Evolutionary conservation across 1,140 invertebrate species (phyloP).

Genomic region (Dinothrombium tinctorium): DNA sequence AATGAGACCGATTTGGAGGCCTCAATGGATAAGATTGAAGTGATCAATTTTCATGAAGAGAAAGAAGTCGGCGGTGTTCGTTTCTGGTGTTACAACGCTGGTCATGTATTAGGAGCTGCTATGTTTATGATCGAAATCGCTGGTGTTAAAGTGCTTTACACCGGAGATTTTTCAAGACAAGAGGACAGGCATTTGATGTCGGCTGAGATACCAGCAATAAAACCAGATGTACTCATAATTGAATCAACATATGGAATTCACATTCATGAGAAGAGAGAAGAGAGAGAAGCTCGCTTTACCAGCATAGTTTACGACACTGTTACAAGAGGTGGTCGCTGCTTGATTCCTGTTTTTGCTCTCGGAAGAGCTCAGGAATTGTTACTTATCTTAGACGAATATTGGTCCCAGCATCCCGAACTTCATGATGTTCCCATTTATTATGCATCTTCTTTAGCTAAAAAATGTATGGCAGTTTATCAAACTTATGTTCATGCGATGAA

Average conservation of each 20-base stretch:
- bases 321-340: slow-evolving; percentile 71
- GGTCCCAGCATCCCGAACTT: slow-evolving; percentile 88
- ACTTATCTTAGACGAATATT: slow-evolving; percentile 92
- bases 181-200: slow-evolving; percentile 98
- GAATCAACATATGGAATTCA: slow-evolving; percentile 98
- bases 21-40: slow-evolving; percentile 97
- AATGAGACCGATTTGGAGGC: slow-evolving; percentile 87
- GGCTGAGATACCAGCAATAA: slow-evolving; percentile 85
- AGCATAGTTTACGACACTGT: slow-evolving; percentile 85
- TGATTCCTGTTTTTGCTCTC: slow-evolving; percentile 95
- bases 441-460: slow-evolving; percentile 93
- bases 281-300: slow-evolving; percentile 83
- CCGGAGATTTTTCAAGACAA: slow-evolving; percentile 93
- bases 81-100: slow-evolving; percentile 97
- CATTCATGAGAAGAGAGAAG: slow-evolving; percentile 93
- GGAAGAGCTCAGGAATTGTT: slow-evolving; percentile 90
- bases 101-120: slow-evolving; percentile 91
- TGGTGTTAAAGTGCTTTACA: slow-evolving; percentile 85
- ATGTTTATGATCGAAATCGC: slow-evolving; percentile 99
- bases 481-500: slow-evolving; percentile 99
- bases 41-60: slow-evolving; percentile 93
- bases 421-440: slow-evolving; percentile 99
- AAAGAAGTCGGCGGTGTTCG: slow-evolving; percentile 68
- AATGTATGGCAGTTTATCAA: slow-evolving; percentile 99
- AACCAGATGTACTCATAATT: slow-evolving; percentile 88